Percentiles rank a stretch among this genome's conserved stretches.
Conservation (phyloP, 1,140 invertebrate species). For the Drosophila biarmipes region DNA sequence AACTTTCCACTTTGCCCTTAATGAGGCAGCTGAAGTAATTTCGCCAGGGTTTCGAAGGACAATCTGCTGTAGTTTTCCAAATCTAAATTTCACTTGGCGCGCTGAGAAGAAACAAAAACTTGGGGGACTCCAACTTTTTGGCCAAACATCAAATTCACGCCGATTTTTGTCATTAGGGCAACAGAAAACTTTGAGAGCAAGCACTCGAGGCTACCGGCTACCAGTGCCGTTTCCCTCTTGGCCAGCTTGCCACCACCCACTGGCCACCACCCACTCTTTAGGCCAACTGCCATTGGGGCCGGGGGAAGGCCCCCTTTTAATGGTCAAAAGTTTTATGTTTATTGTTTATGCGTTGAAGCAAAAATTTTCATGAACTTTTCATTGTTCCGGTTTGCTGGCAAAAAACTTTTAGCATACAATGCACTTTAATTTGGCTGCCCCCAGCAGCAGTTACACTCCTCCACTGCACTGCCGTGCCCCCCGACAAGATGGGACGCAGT, state of each 20-base stretch:
- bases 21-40: slow-evolving; percentile 31
- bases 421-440: slow-evolving; percentile 71
- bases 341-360: slow-evolving; percentile 81
- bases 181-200: slow-evolving; percentile 62
- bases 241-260: background rate
- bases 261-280: background rate
- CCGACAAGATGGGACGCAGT: background rate
- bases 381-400: slow-evolving; percentile 79
- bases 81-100: slow-evolving; percentile 40
- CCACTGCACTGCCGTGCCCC: background rate
- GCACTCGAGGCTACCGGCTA: slow-evolving; percentile 40
- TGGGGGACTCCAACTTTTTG: slow-evolving; percentile 35
- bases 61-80: slow-evolving; percentile 40
- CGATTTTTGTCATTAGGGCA: slow-evolving; percentile 77
- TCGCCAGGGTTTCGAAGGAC: slow-evolving; percentile 9
- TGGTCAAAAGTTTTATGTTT: slow-evolving; percentile 82
- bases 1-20: background rate
- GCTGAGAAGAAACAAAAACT: slow-evolving; percentile 34
- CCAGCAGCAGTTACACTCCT: slow-evolving; percentile 1
- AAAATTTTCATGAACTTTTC: slow-evolving; percentile 83
- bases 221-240: background rate
- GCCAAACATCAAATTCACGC: slow-evolving; percentile 75
- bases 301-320: slow-evolving; percentile 72
- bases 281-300: slow-evolving; percentile 58
- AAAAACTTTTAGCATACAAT: slow-evolving; percentile 79